Base-by-base conservation (phyloP, 2,797 vertebrate genomes). In the Xenopus petersii region DNA sequence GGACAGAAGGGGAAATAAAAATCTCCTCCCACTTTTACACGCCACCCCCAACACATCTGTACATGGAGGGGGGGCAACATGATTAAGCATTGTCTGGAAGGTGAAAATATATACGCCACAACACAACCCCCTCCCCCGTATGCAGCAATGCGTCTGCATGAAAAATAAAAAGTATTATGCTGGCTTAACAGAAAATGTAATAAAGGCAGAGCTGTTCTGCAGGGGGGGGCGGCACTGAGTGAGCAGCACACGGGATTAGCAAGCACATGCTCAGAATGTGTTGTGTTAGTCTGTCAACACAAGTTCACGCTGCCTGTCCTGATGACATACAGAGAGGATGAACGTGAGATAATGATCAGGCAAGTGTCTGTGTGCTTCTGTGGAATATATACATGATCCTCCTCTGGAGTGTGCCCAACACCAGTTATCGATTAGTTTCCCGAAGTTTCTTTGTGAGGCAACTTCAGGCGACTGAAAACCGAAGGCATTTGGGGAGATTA, bases 121-220 rank as follows among this genome's bases (percentile, higher is more conserved):
- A 13, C 46, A 16, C 2, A 60, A 8, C 10, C 10, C 58, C 58
- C 58, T 6, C 21, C 24, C 21, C 17, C 6, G 26, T 33, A 65
- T 46, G 58, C 75, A 72, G 69, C 69, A 71, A 61, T 72, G 58
- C 70, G 64, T 59, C 47, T 71, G 47, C 48, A 36, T 10, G 17
- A 68, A 30, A 30, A 30, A 30, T 55, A 46, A 46, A 21, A 7
- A 42, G 36, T 42, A 42, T 42, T 42, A 42, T 42, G 36, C 36
- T 5, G 36, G 36, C 36, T 6, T 42, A 42, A 9, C 1, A 42
- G 3, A 42, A 42, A 42, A 42, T 42, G 36, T 7, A 42, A 64
- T 63, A 49, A 12, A 60, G 26, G 54, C 8, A 36, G 30, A 15
- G 33, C 24, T 13, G 11, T 17, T 5, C 2, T 56, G 54, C 13